Evolutionary conservation across 1,140 invertebrate genomes (phyloP).

Genomic region (Calosoma granatense): DNA sequence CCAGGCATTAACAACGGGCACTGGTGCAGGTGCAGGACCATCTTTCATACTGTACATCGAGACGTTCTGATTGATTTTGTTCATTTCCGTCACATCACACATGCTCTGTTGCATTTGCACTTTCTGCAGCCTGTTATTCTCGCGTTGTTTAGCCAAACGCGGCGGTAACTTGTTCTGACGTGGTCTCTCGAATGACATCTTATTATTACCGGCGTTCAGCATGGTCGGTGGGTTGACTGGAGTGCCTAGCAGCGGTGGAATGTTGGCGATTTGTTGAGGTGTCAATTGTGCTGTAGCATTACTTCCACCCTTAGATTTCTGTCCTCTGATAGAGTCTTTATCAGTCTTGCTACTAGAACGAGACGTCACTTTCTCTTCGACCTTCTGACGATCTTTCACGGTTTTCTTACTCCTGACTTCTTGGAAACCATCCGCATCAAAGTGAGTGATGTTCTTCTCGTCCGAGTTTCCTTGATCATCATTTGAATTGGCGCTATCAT

Average conservation of each 20-base stretch:
- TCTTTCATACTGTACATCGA: slow-evolving; percentile 37
- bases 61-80: slow-evolving; percentile 34
- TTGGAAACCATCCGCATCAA: slow-evolving; percentile 65
- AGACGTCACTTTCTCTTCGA: slow-evolving; percentile 40
- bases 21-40: slow-evolving; percentile 45
- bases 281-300: slow-evolving; percentile 31
- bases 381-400: slow-evolving; percentile 47
- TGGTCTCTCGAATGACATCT: slow-evolving; percentile 47
- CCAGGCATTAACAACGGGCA: slow-evolving; percentile 70
- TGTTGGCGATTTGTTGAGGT: slow-evolving; percentile 42
- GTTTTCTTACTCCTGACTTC: slow-evolving; percentile 77
- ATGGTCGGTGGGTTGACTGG: slow-evolving; percentile 38
- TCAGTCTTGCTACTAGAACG: slow-evolving; percentile 33
- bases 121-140: slow-evolving; percentile 39
- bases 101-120: slow-evolving; percentile 33
- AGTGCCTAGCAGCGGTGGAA: slow-evolving; percentile 40
- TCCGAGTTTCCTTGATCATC: slow-evolving; percentile 9
- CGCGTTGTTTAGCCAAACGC: slow-evolving; percentile 66
- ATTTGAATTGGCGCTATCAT: slow-evolving; percentile 12
- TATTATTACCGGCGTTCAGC: slow-evolving; percentile 28
- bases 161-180: slow-evolving; percentile 54
- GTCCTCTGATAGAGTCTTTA: slow-evolving; percentile 28
- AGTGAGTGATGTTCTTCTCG: slow-evolving; percentile 26
- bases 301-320: slow-evolving; percentile 27
- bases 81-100: slow-evolving; percentile 35